Evolutionary conservation across 2,797 vertebrate species (phyloP).

Genomic region (Geotrypetes seraphini): DNA sequence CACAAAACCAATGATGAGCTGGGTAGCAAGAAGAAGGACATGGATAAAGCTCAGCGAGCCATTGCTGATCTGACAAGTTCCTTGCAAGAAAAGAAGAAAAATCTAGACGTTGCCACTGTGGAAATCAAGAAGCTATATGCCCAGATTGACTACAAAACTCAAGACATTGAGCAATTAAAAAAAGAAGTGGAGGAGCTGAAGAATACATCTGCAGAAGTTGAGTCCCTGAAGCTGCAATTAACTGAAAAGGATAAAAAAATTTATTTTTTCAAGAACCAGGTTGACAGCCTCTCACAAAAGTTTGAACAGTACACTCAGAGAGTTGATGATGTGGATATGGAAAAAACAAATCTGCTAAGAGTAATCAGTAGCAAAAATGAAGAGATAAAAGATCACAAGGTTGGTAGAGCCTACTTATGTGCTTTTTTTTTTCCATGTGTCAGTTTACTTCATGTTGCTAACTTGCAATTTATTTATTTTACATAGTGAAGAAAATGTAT

Average conservation of each 20-base stretch:
- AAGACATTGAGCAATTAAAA: conserved; percentile 42
- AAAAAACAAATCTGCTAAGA: conserved; percentile 56
- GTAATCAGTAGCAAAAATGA: conserved; percentile 50
- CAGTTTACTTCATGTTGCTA: too few species aligned
- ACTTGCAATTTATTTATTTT: too few species aligned
- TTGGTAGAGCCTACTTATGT: conserved; percentile 8
- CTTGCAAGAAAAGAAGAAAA: conserved; percentile 44
- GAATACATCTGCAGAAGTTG: conserved; percentile 29
- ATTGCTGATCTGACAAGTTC: conserved; percentile 19
- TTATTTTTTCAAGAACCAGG: conserved; percentile 44
- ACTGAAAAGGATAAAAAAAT: conserved; percentile 48
- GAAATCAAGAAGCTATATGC: conserved; percentile 44
- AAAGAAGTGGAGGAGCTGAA: conserved; percentile 21
- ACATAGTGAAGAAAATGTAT: too few species aligned
- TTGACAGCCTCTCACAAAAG: conserved; percentile 40
- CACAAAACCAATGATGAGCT: conserved; percentile 36
- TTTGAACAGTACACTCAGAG: conserved; percentile 40
- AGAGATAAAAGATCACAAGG: conserved; percentile 56
- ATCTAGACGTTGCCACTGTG: conserved; percentile 17
- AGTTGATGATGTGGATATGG: conserved; percentile 40
- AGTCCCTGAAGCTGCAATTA: conserved; percentile 46
- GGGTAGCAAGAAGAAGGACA: conserved; percentile 21
- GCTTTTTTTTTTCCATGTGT: neutral
- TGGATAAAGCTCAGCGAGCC: conserved; percentile 35
- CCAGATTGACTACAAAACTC: conserved; percentile 42